Conservation (phyloP, 2,113 vertebrate genomes). For the Monopterus albus region DNA sequence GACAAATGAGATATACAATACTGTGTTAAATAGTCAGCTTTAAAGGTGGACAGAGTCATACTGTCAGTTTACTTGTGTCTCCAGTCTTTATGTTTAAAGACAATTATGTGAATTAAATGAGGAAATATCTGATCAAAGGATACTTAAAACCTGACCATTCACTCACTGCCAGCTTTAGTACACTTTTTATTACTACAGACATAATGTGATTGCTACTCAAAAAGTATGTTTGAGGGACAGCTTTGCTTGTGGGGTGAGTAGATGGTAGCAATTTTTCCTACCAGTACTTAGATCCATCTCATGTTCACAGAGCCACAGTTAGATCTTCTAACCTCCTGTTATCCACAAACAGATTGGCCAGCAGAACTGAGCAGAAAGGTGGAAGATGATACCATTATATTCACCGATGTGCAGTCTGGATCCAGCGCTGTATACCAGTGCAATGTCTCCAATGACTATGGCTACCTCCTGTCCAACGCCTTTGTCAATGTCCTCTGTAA, state of each 20-base stretch:
- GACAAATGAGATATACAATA: no score
- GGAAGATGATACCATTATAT: constrained; percentile 93
- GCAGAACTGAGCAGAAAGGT: constrained; percentile 90
- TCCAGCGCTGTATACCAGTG: constrained; percentile 97
- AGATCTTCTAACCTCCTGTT: background rate
- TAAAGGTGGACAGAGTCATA: no score
- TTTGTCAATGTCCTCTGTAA: constrained; percentile 97
- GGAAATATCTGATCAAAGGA: no score
- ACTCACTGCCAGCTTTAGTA: no score
- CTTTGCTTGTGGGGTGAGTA: background rate
- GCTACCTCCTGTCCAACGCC: constrained; percentile 94
- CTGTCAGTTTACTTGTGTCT: no score
- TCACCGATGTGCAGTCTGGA: constrained; percentile 88
- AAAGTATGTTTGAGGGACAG: background rate
- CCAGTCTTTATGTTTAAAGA: no score
- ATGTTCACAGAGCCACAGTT: background rate
- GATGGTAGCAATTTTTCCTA: background rate
- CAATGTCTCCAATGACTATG: constrained; percentile 93
- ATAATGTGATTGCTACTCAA: background rate
- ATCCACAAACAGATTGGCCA: constrained; percentile 84
- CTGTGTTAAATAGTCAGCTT: no score
- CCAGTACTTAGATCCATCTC: no score
- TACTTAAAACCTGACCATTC: no score
- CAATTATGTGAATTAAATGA: no score
- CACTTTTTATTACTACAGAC: no score